Conservation (phyloP, 2,797 vertebrate species). For the Botia kubotai region DNA sequence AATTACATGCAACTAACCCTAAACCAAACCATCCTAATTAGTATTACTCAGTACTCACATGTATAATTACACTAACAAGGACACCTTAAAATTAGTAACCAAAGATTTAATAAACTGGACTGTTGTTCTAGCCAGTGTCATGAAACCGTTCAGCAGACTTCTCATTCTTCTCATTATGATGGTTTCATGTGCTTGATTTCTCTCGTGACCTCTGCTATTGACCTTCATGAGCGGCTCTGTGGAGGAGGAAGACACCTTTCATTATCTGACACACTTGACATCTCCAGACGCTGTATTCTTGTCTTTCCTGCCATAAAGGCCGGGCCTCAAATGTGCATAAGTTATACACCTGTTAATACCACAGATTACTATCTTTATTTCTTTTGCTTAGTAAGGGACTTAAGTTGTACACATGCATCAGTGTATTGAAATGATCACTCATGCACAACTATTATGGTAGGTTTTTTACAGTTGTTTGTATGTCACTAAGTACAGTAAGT, state of each 20-base stretch:
- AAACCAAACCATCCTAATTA: no score
- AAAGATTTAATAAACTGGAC: background rate
- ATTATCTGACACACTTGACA: conserved; percentile 66
- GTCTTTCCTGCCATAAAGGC: conserved; percentile 51
- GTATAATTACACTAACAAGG: no score
- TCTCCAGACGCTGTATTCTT: conserved; percentile 50
- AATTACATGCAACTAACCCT: no score
- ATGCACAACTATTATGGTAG: no score
- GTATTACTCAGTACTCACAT: no score
- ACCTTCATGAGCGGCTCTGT: conserved; percentile 67
- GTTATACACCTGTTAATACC: background rate
- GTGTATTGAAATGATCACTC: background rate
- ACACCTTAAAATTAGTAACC: no score
- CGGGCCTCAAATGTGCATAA: conserved; percentile 11
- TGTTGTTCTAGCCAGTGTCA: conserved; percentile 15
- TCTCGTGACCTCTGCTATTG: conserved; percentile 59
- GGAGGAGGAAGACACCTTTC: conserved; percentile 62
- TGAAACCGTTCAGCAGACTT: conserved; percentile 35
- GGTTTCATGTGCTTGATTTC: conserved; percentile 41
- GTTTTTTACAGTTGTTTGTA: no score
- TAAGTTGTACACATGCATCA: conserved; percentile 23
- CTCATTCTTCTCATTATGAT: conserved; percentile 57
- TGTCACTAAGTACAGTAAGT: conserved; percentile 1
- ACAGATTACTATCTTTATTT: background rate
- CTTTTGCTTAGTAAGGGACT: background rate